Conservation (phyloP, 2,113 vertebrate species). For the Lontra canadensis region DNA sequence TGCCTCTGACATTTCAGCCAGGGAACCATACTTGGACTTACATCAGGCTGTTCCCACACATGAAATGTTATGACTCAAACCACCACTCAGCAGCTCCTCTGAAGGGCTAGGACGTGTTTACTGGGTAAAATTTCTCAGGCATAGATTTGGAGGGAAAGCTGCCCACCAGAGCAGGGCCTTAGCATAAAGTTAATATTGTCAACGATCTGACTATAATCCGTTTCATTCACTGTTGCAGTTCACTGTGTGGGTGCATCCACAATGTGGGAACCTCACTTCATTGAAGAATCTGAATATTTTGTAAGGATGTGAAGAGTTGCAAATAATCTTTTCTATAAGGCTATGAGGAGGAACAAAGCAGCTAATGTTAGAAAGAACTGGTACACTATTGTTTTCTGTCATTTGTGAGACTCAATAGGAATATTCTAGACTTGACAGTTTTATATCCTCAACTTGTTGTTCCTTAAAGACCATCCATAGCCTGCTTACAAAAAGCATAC, state of each 20-base stretch:
- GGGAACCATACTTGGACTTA: background rate
- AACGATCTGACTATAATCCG: conserved; percentile 78
- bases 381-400: conserved; percentile 82
- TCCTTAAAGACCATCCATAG: conserved; percentile 69
- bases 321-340: conserved; percentile 92
- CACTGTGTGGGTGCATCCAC: conserved; percentile 90
- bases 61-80: conserved; percentile 20
- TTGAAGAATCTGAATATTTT: conserved; percentile 93
- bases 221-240: conserved; percentile 84
- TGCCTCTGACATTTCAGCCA: conserved; percentile 13
- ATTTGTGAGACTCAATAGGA: conserved; percentile 79
- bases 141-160: conserved; percentile 73
- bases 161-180: conserved; percentile 74
- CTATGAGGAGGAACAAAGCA: conserved; percentile 89
- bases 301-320: conserved; percentile 94
- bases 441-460: conserved; percentile 84
- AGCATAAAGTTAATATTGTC: conserved; percentile 81
- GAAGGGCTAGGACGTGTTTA: conserved; percentile 28
- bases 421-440: conserved; percentile 88
- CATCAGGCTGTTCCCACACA: conserved; percentile 11
- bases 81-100: conserved; percentile 7
- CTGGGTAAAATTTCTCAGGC: conserved; percentile 43
- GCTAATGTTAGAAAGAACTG: conserved; percentile 91
- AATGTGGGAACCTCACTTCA: conserved; percentile 94
- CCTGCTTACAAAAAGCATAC: conserved; percentile 27